phyloP scores from a whole-genome alignment of 2,113 vertebrate genomes.

The Psettodes erumei region DNA sequence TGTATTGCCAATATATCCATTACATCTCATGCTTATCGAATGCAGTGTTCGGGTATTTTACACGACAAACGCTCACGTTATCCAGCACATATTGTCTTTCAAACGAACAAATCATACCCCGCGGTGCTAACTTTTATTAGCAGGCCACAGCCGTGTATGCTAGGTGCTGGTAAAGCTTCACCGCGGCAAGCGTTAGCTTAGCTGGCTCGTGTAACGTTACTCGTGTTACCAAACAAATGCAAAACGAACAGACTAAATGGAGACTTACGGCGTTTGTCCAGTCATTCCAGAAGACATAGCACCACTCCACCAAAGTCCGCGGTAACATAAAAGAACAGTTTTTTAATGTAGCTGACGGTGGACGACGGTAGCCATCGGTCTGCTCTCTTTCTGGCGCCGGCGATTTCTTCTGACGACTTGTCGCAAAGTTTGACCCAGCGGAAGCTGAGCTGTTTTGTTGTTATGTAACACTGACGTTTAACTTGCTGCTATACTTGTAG shows the following conservation, averaged over 20 bases:
- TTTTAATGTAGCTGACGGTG: conserved; percentile 1
- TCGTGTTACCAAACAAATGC: background rate
- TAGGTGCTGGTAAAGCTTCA: background rate
- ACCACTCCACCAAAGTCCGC: conserved; percentile 21
- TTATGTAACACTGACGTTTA: background rate
- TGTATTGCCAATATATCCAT: fast-evolving
- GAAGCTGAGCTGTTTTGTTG: conserved; percentile 30
- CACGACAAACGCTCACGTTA: fast-evolving
- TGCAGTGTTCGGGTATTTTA: fast-evolving
- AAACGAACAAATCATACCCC: fast-evolving
- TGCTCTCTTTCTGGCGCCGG: background rate
- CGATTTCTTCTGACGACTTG: conserved; percentile 57
- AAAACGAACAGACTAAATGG: background rate
- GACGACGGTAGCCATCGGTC: conserved; percentile 53
- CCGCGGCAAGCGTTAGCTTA: background rate
- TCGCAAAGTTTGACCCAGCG: conserved; percentile 45
- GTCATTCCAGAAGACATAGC: conserved; percentile 83
- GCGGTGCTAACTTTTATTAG: background rate
- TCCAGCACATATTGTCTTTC: fast-evolving
- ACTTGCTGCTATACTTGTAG: background rate
- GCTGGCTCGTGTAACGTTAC: background rate
- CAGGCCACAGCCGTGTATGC: conserved; percentile 35
- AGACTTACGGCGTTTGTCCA: conserved; percentile 83
- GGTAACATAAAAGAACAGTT: conserved; percentile 23
- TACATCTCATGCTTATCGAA: fast-evolving